Percentiles rank a stretch among this genome's conserved stretches.
Conservation (phyloP, 2,888 invertebrate genomes). For the Dicyrtoma fusca region DNA sequence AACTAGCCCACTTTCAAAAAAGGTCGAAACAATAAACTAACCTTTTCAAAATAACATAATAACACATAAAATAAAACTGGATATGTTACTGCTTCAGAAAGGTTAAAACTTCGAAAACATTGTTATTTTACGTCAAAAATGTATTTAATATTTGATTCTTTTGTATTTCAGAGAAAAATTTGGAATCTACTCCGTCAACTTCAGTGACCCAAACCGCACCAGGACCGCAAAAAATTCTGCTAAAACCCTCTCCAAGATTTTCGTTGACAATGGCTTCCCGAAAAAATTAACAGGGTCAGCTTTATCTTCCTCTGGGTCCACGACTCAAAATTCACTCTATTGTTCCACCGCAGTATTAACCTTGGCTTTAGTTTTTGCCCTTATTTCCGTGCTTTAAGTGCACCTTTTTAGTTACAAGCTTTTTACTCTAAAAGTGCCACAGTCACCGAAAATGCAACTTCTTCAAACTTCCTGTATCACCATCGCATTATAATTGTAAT, state of each 20-base stretch:
- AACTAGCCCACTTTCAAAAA: too few relatives aligned
- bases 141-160: background rate
- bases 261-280: constrained; percentile 50
- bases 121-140: background rate
- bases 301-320: constrained; percentile 7
- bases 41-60: background rate
- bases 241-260: constrained; percentile 43
- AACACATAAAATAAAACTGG: background rate
- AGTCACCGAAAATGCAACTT: too few relatives aligned
- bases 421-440: too few relatives aligned
- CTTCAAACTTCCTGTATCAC: too few relatives aligned
- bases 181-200: constrained; percentile 53
- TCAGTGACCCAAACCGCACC: constrained; percentile 39
- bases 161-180: constrained; percentile 45
- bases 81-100: background rate
- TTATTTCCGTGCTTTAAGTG: background rate
- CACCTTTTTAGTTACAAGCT: too few relatives aligned
- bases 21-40: too few relatives aligned
- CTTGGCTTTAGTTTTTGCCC: constrained; percentile 3
- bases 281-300: constrained; percentile 4
- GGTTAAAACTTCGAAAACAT: too few relatives aligned
- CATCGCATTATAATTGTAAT: too few relatives aligned
- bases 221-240: constrained; percentile 52
- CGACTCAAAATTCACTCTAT: background rate
- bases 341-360: constrained; percentile 23